Conservation (phyloP, 1,140 invertebrate genomes). For the Trachymyrmex septentrionalis region DNA sequence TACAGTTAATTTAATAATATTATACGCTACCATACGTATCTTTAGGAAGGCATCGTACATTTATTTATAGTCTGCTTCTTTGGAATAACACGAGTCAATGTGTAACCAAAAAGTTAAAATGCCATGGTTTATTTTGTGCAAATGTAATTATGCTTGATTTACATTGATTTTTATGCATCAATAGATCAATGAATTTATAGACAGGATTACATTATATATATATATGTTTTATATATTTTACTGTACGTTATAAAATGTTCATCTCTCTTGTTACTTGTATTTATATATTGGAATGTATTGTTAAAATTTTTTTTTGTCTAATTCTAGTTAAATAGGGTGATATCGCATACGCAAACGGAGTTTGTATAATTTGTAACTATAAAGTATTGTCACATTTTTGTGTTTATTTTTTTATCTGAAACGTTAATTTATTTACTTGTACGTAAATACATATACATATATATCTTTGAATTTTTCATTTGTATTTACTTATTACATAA, state of each 20-base stretch:
- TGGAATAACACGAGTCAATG: not conserved
- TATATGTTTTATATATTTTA: not conserved
- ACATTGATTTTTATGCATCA: not conserved
- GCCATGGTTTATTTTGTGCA: not conserved
- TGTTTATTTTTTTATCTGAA: not conserved
- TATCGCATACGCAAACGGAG: not conserved
- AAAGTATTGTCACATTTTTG: not conserved
- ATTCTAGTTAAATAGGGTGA: not conserved
- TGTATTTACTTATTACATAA: not conserved
- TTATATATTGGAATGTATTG: not conserved
- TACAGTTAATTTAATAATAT: conserved; percentile 5
- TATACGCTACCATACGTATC: not conserved
- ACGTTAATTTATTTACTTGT: conserved; percentile 32
- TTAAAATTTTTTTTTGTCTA: not conserved
- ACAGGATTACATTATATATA: not conserved
- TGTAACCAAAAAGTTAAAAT: not conserved
- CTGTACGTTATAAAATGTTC: not conserved
- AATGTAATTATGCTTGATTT: not conserved
- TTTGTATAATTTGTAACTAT: conserved; percentile 23
- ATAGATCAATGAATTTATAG: not conserved
- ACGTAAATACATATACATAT: not conserved
- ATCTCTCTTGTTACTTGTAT: conserved; percentile 21
- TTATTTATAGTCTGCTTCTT: conserved; percentile 4
- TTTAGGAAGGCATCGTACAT: conserved; percentile 5
- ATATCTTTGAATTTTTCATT: conserved; percentile 11